Evolutionary conservation across 30 jellyfish, hydroid and myxozoan species (phyloP), one percentile per base, ranked within the genome.

Genomic region (Haliclystus octoradiatus): DNA sequence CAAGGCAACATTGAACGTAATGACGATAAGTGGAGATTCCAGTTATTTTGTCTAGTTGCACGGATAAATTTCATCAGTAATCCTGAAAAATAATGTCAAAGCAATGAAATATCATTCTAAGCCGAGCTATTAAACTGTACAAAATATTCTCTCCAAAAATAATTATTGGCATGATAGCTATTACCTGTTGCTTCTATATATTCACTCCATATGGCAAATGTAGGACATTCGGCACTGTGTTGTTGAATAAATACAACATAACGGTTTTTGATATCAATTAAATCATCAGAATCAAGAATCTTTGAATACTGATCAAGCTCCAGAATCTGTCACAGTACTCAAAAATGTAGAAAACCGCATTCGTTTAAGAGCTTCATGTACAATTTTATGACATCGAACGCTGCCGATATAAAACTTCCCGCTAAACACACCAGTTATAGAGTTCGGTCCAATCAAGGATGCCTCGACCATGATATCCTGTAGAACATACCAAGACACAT

Each of bases 1-100:
- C 95, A 76, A 28, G 77, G 89, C 7, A 84, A 73, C 95, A 84
- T 84, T 65, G 89, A 76, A 3, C 76, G 49, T 34, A 74, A 65
- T 31, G 84, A 75, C 23, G 92, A 77, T 28, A 84, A 32, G 52
- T 84, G 93, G 31, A 84, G 62, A 9, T 69, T 34, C 93, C 95
- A 84, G 52, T 76, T 52, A 49, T 52, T 50, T 50, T 33, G 78
- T 23, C 95, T 71, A 40, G 95, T 84, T 51, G 95, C 93, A 50
- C 83, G 72, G 35, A 76, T 71, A 70, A 63, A 77, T 34, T 40
- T n/a, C 57, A 40, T 40, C 57, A 40, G 57, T 19, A 40, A 40
- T 40, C 57, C 57, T 40, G 19, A 5, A 40, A 40, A 40, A 9
- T 5, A 19, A 5, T 5, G 57, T 5, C 9, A 40, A 5, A 40